phyloP scores from a whole-genome alignment of 2,113 vertebrate genomes.

The Sylvilagus bachmani region DNA sequence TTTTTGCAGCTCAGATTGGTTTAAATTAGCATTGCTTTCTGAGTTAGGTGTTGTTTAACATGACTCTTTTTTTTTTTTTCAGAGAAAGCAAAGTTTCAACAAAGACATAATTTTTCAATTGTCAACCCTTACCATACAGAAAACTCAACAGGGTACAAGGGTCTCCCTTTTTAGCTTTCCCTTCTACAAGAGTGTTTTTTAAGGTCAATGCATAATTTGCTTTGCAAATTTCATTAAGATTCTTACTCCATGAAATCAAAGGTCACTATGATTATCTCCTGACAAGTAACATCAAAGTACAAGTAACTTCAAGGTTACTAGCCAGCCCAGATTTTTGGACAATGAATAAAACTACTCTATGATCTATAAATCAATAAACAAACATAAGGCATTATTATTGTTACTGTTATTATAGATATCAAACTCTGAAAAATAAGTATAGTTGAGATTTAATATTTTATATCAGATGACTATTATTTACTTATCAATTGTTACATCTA shows the following conservation, averaged over 20 bases:
- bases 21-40: constrained; percentile 84
- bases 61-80: constrained; percentile 69
- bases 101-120: constrained; percentile 67
- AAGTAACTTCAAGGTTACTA: constrained; percentile 32
- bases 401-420: constrained; percentile 56
- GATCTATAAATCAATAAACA: constrained; percentile 29
- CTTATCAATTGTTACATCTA: constrained; percentile 66
- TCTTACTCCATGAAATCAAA: constrained; percentile 81
- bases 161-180: constrained; percentile 67
- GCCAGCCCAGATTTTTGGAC: constrained; percentile 28
- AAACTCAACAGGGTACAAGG: constrained; percentile 67
- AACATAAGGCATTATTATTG: neutral
- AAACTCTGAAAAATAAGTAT: constrained; percentile 68
- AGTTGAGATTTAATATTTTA: constrained; percentile 76
- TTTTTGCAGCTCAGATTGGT: constrained; percentile 65
- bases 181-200: constrained; percentile 62
- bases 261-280: constrained; percentile 73
- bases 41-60: constrained; percentile 79
- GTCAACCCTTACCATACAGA: constrained; percentile 53
- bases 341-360: constrained; percentile 25
- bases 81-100: constrained; percentile 82
- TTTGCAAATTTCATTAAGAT: constrained; percentile 56
- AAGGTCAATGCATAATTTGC: constrained; percentile 72
- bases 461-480: constrained; percentile 38
- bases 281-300: constrained; percentile 17